Evolutionary conservation across 2,797 vertebrate species (phyloP).

Genomic region (Diceros bicornis): DNA sequence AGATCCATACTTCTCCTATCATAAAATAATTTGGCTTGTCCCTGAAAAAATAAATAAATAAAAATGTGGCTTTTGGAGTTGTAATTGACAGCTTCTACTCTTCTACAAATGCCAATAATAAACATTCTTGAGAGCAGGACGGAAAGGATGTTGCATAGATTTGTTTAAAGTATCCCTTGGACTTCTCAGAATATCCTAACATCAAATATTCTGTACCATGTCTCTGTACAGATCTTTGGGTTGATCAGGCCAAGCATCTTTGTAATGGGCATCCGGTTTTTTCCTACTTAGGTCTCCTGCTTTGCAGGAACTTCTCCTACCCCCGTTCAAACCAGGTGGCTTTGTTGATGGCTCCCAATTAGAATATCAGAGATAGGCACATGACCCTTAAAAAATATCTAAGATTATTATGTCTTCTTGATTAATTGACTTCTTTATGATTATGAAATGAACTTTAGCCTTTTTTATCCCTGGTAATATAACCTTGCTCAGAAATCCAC

Average conservation of each 20-base stretch:
- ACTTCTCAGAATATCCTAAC: background rate
- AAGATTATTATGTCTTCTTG: background rate
- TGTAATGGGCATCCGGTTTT: background rate
- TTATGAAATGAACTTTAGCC: background rate
- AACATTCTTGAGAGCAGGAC: background rate
- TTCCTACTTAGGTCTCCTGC: background rate
- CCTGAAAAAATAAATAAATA: constrained; percentile 27
- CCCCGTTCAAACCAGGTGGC: no score
- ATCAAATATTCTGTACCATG: background rate
- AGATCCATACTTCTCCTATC: background rate
- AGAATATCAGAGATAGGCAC: background rate
- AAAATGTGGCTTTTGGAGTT: background rate
- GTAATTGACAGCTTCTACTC: background rate
- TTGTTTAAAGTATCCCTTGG: background rate
- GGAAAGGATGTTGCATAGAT: background rate
- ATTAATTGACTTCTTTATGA: background rate
- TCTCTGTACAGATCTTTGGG: background rate
- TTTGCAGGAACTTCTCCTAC: background rate
- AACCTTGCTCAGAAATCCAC: constrained; percentile 4
- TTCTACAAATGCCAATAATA: background rate
- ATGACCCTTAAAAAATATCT: background rate
- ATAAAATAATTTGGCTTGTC: background rate
- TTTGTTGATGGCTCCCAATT: background rate
- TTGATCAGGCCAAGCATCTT: background rate
- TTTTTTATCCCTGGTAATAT: background rate